Base-by-base conservation (phyloP, 2,888 invertebrate species). In the Calephelis perditalis region DNA sequence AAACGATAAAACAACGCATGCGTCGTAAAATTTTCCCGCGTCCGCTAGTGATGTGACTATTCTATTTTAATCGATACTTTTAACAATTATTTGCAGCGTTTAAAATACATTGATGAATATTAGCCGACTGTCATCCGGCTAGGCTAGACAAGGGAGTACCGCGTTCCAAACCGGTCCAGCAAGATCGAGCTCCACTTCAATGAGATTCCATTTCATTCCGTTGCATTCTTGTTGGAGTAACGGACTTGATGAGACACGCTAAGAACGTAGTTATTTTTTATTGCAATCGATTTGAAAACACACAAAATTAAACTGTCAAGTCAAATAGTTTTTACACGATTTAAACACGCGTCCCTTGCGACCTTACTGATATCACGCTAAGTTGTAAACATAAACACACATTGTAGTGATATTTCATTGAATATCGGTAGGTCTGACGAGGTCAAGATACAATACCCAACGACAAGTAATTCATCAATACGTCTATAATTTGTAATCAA, bases 201-300 rank as follows among this genome's bases (percentile, higher is more conserved):
- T 88, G 86, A 89, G 85, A 90, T 89, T 89, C 89, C 86, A 82
- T 86, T 87, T 86, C 84, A 84, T 84, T 84, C 82, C 84, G 78
- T 81, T 82, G 86, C 87, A 89, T 88, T 89, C 89, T 86, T 86
- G 82, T 77, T 77, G 76, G 78, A 83, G 77, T 88, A 89, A 89
- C 88, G 87, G 88, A 77, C 78, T 78, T 79, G 78, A 76, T 79
- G 72, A 77, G 78, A 76, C 71, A 72, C 71, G 71, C 72, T 69
- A 70, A 75, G 74, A 73, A 74, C 71, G 72, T 71, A 72, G 73
- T 73, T 69, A 68, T 73, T 70, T 67, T 67, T 66, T 52, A 40
- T 52, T 52, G 52, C 52, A 26, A 2, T 10, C 10, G 26, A 52
- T 35, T 52, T 11, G 35, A 52, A 52, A 52, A 11, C 15, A 26